A percentile compares a stretch with the other conserved stretches of the same genome.
Evolutionary conservation across 2,888 invertebrate genomes (phyloP).

Genomic region (Agrypnus murinus): DNA sequence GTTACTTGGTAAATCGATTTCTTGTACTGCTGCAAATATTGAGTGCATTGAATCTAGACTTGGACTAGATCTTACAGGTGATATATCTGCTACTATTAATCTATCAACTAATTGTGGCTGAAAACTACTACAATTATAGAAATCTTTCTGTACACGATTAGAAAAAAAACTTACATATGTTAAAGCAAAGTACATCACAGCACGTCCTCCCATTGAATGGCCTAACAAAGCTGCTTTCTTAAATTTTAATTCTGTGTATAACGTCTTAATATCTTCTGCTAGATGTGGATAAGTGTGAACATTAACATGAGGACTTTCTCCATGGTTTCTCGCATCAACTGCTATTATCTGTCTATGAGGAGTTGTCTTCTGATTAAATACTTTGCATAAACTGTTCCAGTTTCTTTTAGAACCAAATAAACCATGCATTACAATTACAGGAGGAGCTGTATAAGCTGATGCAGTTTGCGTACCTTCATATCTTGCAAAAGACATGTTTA

Average conservation of each 20-base stretch:
- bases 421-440: conserved; percentile 91
- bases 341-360: conserved; percentile 84
- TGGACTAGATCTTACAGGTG: conserved; percentile 78
- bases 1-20: conserved; percentile 75
- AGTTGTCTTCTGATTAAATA: conserved; percentile 77
- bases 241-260: conserved; percentile 79
- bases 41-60: conserved; percentile 77
- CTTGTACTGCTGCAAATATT: conserved; percentile 80
- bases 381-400: conserved; percentile 88
- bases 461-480: conserved; percentile 79
- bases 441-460: too few relatives aligned
- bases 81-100: conserved; percentile 83
- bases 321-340: conserved; percentile 96
- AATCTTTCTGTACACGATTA: too few relatives aligned
- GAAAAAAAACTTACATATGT: conserved; percentile 73
- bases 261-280: conserved; percentile 81
- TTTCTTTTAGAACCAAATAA: conserved; percentile 90
- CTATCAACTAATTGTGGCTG: conserved; percentile 78
- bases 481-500: conserved; percentile 80
- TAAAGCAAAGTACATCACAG: conserved; percentile 89
- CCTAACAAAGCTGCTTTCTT: conserved; percentile 84
- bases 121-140: too few relatives aligned
- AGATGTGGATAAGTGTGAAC: conserved; percentile 84
- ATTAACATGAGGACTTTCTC: conserved; percentile 88
- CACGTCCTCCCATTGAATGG: conserved; percentile 97